Evolutionary conservation across 2,113 vertebrate species (phyloP).

Genomic region (Cinclus mexicanus): DNA sequence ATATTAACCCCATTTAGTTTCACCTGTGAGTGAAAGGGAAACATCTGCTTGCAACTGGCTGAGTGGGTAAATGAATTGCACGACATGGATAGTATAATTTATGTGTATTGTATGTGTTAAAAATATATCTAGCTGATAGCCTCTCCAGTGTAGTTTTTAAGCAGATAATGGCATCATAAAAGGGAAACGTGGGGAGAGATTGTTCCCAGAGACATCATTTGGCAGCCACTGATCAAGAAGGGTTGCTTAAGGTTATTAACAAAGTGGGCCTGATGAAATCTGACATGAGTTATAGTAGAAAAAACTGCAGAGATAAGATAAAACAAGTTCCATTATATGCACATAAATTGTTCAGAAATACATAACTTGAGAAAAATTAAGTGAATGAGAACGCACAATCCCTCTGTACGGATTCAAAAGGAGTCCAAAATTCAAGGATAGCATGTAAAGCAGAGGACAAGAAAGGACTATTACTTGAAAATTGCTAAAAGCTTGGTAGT

Average conservation of each 20-base stretch:
- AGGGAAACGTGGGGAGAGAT: not conserved
- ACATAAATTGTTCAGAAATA: not conserved
- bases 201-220: not conserved
- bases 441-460: not conserved
- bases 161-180: not conserved
- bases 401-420: not conserved
- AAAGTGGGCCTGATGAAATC: not conserved
- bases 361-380: not conserved
- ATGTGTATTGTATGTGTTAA: not conserved
- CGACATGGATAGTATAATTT: rapidly evolving
- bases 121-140: not conserved
- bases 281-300: not conserved
- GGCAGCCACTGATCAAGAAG: not conserved
- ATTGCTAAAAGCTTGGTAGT: not conserved
- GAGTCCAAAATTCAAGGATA: not conserved
- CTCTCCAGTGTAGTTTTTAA: not conserved
- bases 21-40: not conserved
- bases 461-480: not conserved
- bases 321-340: not conserved
- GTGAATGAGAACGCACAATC: not conserved
- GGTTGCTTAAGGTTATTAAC: not conserved
- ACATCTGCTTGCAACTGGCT: not conserved
- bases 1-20: not conserved
- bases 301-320: not conserved
- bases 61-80: not conserved